A percentile compares a stretch with the other conserved stretches of the same genome.
Evolutionary conservation across 2,797 vertebrate species (phyloP).

Genomic region (Champsocephalus esox): DNA sequence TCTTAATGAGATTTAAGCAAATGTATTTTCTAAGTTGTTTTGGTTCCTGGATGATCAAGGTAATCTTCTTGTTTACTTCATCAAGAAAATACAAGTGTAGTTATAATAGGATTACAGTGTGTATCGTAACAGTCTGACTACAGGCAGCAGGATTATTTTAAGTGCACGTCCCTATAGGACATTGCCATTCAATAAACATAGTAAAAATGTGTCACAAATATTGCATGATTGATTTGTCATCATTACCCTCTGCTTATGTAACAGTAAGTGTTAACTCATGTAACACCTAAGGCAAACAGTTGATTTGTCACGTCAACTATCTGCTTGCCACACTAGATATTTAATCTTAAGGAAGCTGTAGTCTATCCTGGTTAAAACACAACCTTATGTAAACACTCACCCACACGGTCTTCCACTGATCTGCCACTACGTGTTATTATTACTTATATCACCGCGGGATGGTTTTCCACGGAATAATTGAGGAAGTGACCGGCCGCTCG

Average conservation of each 20-base stretch:
- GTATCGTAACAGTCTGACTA: slow-evolving; percentile 4
- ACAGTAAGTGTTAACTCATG: slow-evolving; percentile 31
- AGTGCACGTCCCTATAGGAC: slow-evolving; percentile 5
- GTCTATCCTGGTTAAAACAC: slow-evolving; percentile 49
- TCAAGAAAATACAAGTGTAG: slow-evolving; percentile 39
- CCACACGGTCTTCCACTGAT: slow-evolving; percentile 21
- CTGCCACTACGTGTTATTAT: slow-evolving; percentile 35
- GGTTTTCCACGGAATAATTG: slow-evolving; percentile 30
- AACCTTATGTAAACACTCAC: slow-evolving; percentile 52
- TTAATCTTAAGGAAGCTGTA: slow-evolving; percentile 20
- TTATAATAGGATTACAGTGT: slow-evolving; percentile 55
- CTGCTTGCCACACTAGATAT: slow-evolving; percentile 23
- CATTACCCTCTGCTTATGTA: neutral
- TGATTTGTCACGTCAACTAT: slow-evolving; percentile 20
- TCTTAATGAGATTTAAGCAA: slow-evolving; percentile 8
- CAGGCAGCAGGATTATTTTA: slow-evolving; percentile 23
- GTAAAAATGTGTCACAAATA: neutral
- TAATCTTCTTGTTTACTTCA: slow-evolving; percentile 44
- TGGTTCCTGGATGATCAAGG: slow-evolving; percentile 17
- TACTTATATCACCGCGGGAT: slow-evolving; percentile 52
- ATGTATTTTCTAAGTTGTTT: neutral
- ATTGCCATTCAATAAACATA: slow-evolving; percentile 4
- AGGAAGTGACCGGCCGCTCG: slow-evolving; percentile 62
- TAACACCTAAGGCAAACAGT: slow-evolving; percentile 9
- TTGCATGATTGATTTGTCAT: slow-evolving; percentile 4